Evolutionary conservation across 1,140 invertebrate genomes (phyloP), one percentile per base, ranked within the genome.

Genomic region (Apis florea): DNA sequence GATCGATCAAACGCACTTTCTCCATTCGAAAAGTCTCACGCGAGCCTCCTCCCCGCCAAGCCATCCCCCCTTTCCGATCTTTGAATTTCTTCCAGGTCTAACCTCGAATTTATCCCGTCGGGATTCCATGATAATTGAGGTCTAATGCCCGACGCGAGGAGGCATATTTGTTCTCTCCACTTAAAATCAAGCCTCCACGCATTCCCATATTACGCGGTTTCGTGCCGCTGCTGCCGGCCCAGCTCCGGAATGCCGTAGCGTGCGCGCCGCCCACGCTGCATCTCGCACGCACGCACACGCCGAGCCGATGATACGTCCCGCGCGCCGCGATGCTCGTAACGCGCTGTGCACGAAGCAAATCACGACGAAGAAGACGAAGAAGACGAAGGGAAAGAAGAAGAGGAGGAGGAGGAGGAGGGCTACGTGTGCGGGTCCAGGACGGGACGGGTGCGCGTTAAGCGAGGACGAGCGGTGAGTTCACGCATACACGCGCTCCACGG

Each of bases 91-190:
- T 53, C 63, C 73, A 56, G 73, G 58, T 73, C 81, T 76, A 87
- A 64, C 79, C 85, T 24, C 74, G 79, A 85, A 84, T 87, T 87
- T 88, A 86, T 71, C 79, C 68, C 87, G 63, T 69, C 83, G 72
- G 89, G 82, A 91, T 91, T 90, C 89, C 81, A 86, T 70, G 75
- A 85, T 91, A 90, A 91, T 90, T 89, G 88, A 86, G 86, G 89
- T 87, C 87, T 89, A 90, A 81, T 4, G 5, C 24, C 31, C 72
- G 51, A 26, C 58, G 67, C 51, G 63, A 73, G 74, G 76, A 83
- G 79, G 83, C 77, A 80, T 90, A 90, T 90, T 90, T 90, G 88
- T 86, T 88, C 84, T 89, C 88, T 89, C 82, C 85, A 84, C 83
- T 89, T 85, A 89, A 90, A 88, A 87, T 89, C 79, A 74, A 85